Evolutionary conservation across 2,888 invertebrate genomes (phyloP), one percentile per base, ranked within the genome.

Genomic region (Harpalus rubripes): DNA sequence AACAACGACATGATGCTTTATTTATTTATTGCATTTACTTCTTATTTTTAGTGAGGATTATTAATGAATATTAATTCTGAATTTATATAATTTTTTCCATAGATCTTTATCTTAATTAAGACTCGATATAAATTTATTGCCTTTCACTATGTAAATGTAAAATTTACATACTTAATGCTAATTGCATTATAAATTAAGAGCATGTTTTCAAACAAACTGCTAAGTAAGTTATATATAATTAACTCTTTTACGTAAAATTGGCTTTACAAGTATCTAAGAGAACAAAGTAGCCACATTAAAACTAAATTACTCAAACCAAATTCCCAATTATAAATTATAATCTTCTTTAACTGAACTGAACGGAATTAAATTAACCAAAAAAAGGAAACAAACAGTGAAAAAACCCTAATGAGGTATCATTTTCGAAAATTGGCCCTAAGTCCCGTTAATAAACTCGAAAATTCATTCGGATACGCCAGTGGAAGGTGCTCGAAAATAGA

Each of bases 351-450:
- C 16, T 72, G 32, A 32, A 32, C 32, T 52, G 52, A 22, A 18
- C 52, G 7, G 52, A 52, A 74, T 74, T 44, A 74, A 74, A 74
- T 74, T 74, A 74, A 12, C 74, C 74, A 74, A 74, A 52, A 74
- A 74, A 52, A 22, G 22, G 74, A 72, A 39, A 52, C 22, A 52
- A 18, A 74, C 74, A 52, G 12, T 52, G 44, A 74, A 74, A 74
- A 74, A 74, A 74, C 2, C 3, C 52, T 74, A 74, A 74, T 74
- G 74, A 74, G 74, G 74, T 18, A 74, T 74, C 52, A 74, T 74
- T 74, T 72, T 52, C 52, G 74, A 52, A 74, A 74, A 74, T 74
- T 74, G 52, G 74, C 7, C 74, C 52, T 56, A 16, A 18, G 52
- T 74, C 74, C 74, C 74, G 74, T 74, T 74, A 74, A 74, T 22